Conservation (phyloP, 2,797 vertebrate genomes). For the Cryptoprocta ferox region DNA sequence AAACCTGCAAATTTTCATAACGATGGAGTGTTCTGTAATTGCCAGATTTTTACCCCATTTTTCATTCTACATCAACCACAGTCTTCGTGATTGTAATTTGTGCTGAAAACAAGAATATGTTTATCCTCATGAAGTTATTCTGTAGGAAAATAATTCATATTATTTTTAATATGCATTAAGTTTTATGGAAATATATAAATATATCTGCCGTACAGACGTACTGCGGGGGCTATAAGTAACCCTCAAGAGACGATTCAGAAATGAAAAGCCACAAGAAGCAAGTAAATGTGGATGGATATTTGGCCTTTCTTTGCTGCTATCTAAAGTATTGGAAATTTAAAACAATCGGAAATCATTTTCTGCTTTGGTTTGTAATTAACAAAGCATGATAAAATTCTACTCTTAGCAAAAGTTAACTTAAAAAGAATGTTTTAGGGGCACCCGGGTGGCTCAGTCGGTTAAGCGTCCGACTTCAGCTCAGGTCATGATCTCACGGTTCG, state of each 20-base stretch:
- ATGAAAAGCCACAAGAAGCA: background rate
- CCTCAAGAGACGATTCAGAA: fast-evolving
- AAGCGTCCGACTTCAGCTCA: no score
- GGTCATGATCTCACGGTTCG: no score
- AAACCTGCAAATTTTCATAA: background rate
- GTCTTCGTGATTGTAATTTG: background rate
- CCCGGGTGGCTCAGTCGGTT: no score
- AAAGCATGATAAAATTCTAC: background rate
- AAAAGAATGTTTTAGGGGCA: background rate
- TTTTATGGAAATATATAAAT: background rate
- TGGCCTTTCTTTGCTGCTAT: fast-evolving
- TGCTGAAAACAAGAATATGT: background rate
- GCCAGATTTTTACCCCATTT: background rate
- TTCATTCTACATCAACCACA: background rate
- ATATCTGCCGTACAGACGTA: fast-evolving
- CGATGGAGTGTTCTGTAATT: background rate
- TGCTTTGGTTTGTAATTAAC: background rate
- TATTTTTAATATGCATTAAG: background rate
- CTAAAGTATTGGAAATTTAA: background rate
- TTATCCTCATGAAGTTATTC: background rate
- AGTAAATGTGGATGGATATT: fast-evolving
- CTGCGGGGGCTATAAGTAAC: fast-evolving
- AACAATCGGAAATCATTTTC: background rate
- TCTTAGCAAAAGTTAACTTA: background rate
- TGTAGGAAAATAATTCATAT: background rate